Conservation (phyloP, 1,140 invertebrate species). For the Philotrypesis tridentata region DNA sequence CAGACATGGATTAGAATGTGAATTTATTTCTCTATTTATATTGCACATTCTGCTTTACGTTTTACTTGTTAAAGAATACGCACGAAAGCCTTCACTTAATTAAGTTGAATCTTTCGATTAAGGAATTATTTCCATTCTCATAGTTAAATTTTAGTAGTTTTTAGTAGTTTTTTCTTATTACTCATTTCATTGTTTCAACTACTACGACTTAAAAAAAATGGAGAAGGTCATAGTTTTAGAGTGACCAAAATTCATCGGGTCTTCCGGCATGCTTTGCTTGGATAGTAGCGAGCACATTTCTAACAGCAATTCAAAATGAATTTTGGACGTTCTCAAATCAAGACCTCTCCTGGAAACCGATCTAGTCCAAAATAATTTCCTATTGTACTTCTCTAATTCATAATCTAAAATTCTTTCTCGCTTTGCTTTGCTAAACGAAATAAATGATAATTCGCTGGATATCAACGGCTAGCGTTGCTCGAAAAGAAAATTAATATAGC, state of each 20-base stretch:
- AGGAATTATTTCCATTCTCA: not conserved
- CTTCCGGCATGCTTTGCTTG: not conserved
- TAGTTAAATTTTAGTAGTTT: constrained; percentile 24
- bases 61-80: constrained; percentile 9
- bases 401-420: constrained; percentile 38
- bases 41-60: constrained; percentile 36
- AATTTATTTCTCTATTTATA: constrained; percentile 27
- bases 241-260: constrained; percentile 1
- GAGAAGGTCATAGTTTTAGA: constrained; percentile 30
- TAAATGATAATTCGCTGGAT: constrained; percentile 26
- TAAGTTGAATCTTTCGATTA: not conserved
- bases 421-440: constrained; percentile 44
- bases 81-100: constrained; percentile 17
- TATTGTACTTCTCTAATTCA: constrained; percentile 5
- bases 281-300: not conserved
- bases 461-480: constrained; percentile 23
- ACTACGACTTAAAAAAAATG: not conserved
- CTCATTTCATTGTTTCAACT: not conserved
- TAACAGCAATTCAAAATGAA: not conserved
- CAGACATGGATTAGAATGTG: constrained; percentile 22
- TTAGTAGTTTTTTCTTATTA: constrained; percentile 30
- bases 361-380: constrained; percentile 9
- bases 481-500: constrained; percentile 41
- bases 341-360: constrained; percentile 2
- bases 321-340: constrained; percentile 24